These are phyloP conservation scores for Camponotus fellah DNA, from an alignment of 2,888 invertebrate genomes.

Conservation along the genomic window DNA sequence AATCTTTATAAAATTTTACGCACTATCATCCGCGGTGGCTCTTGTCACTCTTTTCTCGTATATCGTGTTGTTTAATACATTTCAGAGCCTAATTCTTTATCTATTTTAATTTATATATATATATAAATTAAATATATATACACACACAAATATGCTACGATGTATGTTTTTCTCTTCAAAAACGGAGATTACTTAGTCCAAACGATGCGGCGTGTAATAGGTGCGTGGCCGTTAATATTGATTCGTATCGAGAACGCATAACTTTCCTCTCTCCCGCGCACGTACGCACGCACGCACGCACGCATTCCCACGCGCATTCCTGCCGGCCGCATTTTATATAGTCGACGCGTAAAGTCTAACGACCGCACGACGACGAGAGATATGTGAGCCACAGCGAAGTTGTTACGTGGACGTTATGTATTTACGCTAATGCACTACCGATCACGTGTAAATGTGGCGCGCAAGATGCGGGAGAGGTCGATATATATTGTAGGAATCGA, in stretches of 20 bases:
- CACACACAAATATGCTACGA: too few relatives aligned
- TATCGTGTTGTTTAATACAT: too few relatives aligned
- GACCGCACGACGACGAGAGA: constrained; percentile 51
- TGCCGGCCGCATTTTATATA: constrained; percentile 61
- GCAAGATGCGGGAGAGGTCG: constrained; percentile 26
- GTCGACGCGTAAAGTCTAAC: constrained; percentile 59
- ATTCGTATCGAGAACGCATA: constrained; percentile 47
- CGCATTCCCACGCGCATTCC: constrained; percentile 74
- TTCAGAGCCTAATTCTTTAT: too few relatives aligned
- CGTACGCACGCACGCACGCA: not conserved
- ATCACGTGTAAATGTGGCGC: constrained; percentile 46
- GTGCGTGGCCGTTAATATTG: constrained; percentile 39
- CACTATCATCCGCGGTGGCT: too few relatives aligned
- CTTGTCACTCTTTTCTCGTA: too few relatives aligned
- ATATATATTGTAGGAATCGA: not conserved
- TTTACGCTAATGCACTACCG: constrained; percentile 72
- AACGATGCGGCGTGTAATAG: constrained; percentile 10
- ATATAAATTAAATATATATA: too few relatives aligned
- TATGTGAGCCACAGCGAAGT: constrained; percentile 70
- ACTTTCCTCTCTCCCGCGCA: constrained; percentile 36
- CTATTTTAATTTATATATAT: too few relatives aligned
- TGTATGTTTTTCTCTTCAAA: not conserved
- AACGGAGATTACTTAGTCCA: not conserved
- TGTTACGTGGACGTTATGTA: constrained; percentile 74
- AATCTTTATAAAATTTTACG: too few relatives aligned